Base-by-base conservation (phyloP, 2,113 vertebrate species). In the Oreotragus oreotragus region DNA sequence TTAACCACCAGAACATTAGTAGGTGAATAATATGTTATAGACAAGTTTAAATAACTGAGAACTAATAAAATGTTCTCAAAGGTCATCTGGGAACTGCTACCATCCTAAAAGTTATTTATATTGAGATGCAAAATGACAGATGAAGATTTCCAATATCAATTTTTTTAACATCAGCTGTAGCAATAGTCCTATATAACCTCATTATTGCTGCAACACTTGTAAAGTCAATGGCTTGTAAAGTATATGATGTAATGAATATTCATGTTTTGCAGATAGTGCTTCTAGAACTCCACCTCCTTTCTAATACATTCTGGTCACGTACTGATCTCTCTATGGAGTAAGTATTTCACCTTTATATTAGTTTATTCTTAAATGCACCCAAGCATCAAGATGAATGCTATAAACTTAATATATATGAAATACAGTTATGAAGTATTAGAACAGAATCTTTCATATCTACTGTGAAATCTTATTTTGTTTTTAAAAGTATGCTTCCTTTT, bases 191-290 rank as follows among this genome's bases (percentile, higher is more conserved):
- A 90, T 90, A 55, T 84, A 97, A 94, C 55, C 55, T 96, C 27
- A 96, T 96, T 93, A 92, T 88, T 94, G 53, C 64, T 93, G 49
- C 49, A 95, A 92, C 45, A 93, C 13, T 95, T 92, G 92, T 80
- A 92, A 98, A 98, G 27, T 85, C 96, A 97, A 92, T 97, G 88
- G 30, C 33, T 85, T 96, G 51, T 90, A 97, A 97, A 97, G 28
- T 86, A 93, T 88, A 94, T 49, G 76, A 88, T 88, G 21, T 66
- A 90, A 97, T 98, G 94, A 97, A 97, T 98, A 97, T 97, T 98
- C 96, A 97, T 94, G 86, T 27, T 88, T 9, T 36, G 28, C 12
- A 94, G 53, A 86, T 51, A 95, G 19, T 30, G 10, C 27, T 81
- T 95, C 62, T 57, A 58, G 47, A 95, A n/a, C 76, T 90, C 62